Base-by-base conservation (phyloP, 2,888 invertebrate species). In the Acholoe squamosa region DNA sequence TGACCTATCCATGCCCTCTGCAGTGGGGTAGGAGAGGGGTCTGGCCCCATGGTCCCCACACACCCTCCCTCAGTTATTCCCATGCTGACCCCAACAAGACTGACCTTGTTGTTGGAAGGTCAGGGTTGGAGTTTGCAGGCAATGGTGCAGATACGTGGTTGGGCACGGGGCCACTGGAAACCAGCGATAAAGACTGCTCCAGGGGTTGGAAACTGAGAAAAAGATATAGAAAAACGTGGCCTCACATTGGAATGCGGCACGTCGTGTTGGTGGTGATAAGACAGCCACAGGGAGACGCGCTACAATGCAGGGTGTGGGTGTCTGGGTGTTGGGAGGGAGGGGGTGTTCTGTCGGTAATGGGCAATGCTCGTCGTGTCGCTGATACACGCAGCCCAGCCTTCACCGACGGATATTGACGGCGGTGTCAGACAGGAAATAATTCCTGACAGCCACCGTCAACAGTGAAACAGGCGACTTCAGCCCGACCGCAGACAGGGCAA, bases 331-430 rank as follows among this genome's bases (percentile, higher is more conserved):
- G 0, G 22, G 80, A 0, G 34, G 43, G 80, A 5, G 80, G 80
- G 80, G 34, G 43, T 12, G 80, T 43, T 28, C 28, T 22, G 31
- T 28, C 3, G 80, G 80, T 80, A 80, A 80, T 80, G 80, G 80
- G 7, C 5, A 80, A 80, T 43, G 80, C 80, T 34, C 80, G 80
- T 80, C 80, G 43, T 34, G 34, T 25, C 10, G 33, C 43, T 16
- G 80, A 14, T 33, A 80, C 80, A 80, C 19, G 80, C 33, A 80
- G 22, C 33, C 16, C 80, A 19, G 14, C n/a, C 19, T 16, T 22
- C n/a, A 33, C 22, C 43, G 80, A 80, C 80, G 80, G 80, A 80
- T 34, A 80, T 80, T 43, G 80, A 80, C 80, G 80, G n/a, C 80
- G 80, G n/a, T 28, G 76, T 33, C 80, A 33, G 80, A 80, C 80